These are phyloP conservation scores for Aproaerema taeniolella DNA, from an alignment of 2,888 invertebrate species.

Conservation along the genomic window DNA sequence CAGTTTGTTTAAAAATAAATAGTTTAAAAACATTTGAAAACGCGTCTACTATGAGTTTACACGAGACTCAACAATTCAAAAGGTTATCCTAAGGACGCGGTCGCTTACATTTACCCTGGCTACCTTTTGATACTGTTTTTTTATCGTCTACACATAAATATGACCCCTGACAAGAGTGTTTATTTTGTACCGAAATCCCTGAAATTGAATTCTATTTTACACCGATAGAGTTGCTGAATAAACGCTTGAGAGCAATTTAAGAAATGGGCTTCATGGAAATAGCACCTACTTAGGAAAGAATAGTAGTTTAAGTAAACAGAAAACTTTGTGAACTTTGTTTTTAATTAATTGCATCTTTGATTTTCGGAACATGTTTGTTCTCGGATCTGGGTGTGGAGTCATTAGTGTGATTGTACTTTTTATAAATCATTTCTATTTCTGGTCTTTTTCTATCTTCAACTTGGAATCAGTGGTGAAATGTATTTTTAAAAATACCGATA, in stretches of 20 bases:
- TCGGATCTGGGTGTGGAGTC: too few species aligned
- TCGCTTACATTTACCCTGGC: slow-evolving; percentile 30
- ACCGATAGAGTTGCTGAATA: background rate
- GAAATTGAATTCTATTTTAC: slow-evolving; percentile 9
- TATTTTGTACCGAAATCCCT: slow-evolving; percentile 28
- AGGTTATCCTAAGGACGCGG: slow-evolving; percentile 33
- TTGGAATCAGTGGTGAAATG: too few species aligned
- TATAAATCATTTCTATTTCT: too few species aligned
- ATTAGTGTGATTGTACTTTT: too few species aligned
- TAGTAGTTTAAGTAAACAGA: background rate
- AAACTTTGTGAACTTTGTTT: too few species aligned
- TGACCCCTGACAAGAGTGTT: slow-evolving; percentile 43
- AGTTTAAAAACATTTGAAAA: too few species aligned
- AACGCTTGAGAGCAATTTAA: slow-evolving; percentile 25
- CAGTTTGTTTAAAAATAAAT: too few species aligned
- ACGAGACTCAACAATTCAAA: slow-evolving; percentile 3
- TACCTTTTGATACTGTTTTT: slow-evolving; percentile 44
- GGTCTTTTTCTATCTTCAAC: too few species aligned
- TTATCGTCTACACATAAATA: slow-evolving; percentile 41
- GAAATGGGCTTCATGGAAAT: background rate
- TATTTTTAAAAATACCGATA: too few species aligned
- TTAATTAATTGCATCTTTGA: too few species aligned
- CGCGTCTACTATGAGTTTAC: too few species aligned
- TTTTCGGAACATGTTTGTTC: too few species aligned
- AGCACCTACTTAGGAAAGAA: background rate